Conservation (phyloP, 2,113 vertebrate species). For the Phocoena phocoena region DNA sequence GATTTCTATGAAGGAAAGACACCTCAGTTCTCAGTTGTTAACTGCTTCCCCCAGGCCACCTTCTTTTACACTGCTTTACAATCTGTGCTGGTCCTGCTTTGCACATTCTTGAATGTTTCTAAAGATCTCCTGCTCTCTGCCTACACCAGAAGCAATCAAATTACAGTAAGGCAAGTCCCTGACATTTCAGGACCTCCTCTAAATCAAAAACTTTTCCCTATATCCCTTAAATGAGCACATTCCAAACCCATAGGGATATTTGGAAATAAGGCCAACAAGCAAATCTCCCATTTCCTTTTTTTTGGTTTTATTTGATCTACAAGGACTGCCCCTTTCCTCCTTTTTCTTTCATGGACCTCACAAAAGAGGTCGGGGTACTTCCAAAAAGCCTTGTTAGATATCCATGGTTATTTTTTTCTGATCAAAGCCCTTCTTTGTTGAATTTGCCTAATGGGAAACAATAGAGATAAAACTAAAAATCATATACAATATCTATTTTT, state of each 20-base stretch:
- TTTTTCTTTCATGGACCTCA: not conserved
- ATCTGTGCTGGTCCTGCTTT: not conserved
- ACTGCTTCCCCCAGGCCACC: not conserved
- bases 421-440: not conserved
- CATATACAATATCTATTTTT: not conserved
- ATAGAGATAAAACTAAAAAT: not conserved
- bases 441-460: not conserved
- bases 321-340: not conserved
- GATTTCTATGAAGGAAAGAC: not conserved
- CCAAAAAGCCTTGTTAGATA: not conserved
- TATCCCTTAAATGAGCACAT: not conserved
- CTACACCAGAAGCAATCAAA: not conserved
- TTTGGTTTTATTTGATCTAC: not conserved
- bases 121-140: not conserved
- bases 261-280: not conserved
- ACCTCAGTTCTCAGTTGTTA: not conserved
- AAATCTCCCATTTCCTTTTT: not conserved
- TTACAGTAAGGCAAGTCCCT: not conserved
- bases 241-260: not conserved
- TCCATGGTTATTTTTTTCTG: not conserved
- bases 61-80: not conserved
- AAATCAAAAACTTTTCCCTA: not conserved
- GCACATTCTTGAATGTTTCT: not conserved
- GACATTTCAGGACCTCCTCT: not conserved
- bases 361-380: not conserved